A percentile compares a stretch with the other conserved stretches of the same genome.
phyloP scores from a whole-genome alignment of 2,888 invertebrate genomes.

The Empis livida region DNA sequence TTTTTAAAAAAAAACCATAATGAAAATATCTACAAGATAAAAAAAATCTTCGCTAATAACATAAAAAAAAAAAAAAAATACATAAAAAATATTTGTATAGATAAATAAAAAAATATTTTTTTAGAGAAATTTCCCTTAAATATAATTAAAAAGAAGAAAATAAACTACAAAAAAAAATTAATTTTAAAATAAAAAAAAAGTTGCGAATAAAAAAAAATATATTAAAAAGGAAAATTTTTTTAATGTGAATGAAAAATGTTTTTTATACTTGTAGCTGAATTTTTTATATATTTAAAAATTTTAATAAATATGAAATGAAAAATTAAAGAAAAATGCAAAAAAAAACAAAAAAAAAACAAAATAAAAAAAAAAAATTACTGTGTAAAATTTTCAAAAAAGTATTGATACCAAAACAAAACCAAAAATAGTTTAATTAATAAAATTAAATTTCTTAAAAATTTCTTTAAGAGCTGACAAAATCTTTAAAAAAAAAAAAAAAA shows the following conservation, averaged over 20 bases:
- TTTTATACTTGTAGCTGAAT: constrained; percentile 13
- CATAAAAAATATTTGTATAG: background rate
- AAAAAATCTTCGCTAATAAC: background rate
- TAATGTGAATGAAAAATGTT: constrained; percentile 9
- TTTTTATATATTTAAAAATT: constrained; percentile 4
- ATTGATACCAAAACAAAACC: too few species aligned
- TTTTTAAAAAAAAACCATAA: background rate
- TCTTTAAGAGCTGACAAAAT: too few species aligned
- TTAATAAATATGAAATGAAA: background rate
- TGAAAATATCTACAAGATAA: background rate
- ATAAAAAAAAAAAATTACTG: background rate
- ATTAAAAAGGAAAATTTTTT: constrained; percentile 6
- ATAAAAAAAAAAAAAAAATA: background rate
- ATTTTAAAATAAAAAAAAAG: background rate
- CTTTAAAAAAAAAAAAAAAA: too few species aligned
- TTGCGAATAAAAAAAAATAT: constrained; percentile 3
- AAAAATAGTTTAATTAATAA: too few species aligned
- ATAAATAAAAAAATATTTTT: background rate
- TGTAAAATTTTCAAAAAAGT: too few species aligned
- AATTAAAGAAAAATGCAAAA: background rate
- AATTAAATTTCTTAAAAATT: too few species aligned
- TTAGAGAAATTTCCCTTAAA: background rate
- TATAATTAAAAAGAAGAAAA: background rate
- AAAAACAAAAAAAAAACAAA: background rate
- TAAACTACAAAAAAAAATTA: background rate